Evolutionary conservation across 2,113 vertebrate species (phyloP).

Genomic region (Tautogolabrus adspersus): DNA sequence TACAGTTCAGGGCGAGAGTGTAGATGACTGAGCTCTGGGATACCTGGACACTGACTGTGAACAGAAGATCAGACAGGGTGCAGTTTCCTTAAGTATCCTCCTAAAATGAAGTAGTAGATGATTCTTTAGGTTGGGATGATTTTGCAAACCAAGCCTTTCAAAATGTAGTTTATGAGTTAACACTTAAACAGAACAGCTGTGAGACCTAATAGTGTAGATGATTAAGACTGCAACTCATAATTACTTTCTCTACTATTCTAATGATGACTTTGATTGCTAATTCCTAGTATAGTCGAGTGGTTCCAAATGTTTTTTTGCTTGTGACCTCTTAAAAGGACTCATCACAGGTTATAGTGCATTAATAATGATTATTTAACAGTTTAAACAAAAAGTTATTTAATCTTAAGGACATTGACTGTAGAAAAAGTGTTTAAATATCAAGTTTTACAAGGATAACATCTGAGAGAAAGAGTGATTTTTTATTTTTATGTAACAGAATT

Average conservation of each 20-base stretch:
- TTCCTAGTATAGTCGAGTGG: constrained; percentile 21
- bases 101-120: constrained; percentile 12
- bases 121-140: constrained; percentile 8
- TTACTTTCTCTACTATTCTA: constrained; percentile 14
- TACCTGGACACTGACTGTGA: constrained; percentile 58
- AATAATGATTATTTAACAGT: neutral
- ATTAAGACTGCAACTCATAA: neutral
- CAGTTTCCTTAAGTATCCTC: constrained; percentile 38
- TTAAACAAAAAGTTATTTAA: constrained; percentile 11
- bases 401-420: neutral
- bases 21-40: constrained; percentile 41
- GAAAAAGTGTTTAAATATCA: neutral
- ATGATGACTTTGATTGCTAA: constrained; percentile 29
- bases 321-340: constrained; percentile 3
- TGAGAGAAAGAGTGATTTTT: neutral
- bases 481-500: neutral
- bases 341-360: neutral
- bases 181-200: constrained; percentile 21
- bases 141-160: constrained; percentile 16
- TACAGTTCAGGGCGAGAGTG: constrained; percentile 47
- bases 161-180: constrained; percentile 9
- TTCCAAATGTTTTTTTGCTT: neutral
- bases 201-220: neutral
- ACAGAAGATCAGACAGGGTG: constrained; percentile 40
- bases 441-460: neutral